Evolutionary conservation across 2,797 vertebrate species (phyloP), one percentile per base, ranked within the genome.

Genomic region (Masticophis lateralis): DNA sequence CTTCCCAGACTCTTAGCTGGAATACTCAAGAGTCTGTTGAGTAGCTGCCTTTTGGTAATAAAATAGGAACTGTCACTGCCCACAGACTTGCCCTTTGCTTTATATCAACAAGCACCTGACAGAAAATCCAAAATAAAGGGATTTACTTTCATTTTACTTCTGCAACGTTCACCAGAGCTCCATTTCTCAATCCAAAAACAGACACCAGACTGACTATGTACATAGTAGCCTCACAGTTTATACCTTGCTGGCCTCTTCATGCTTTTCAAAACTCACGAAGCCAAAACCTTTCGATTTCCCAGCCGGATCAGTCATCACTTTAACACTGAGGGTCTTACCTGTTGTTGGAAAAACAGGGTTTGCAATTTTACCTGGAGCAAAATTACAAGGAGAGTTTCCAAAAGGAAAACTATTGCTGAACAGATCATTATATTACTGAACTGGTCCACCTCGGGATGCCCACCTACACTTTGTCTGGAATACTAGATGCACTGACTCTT

Each of bases 261-360:
- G 99, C 95, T 99, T 99, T 98, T 99, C 99, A 51, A 99, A 99
- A 97, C 99, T 99, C 94, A 99, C 99, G 93, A 99, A 99, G 95
- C 99, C 99, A 97, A 99, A 99, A 92, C 99, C 99, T 98, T 99
- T 99, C 94, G 99, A 99, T 97, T 99, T 99, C 92, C 99, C 99
- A 37, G 98, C 98, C 95, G 98, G 98, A 94, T 99, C 99, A 87
- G 98, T 99, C 99, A 99, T 99, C 96, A 99, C 99, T 97, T 99
- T 99, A 94, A 99, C 99, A 63, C 99, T 99, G 94, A 99, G 98
- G 53, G 99, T 99, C 98, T 99, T 99, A 97, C 99, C 99, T 99
- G 96, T 97, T 94, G 96, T 92, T 97, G 96, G 16, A 98, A 94
- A 94, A 89, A 97, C 14, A 95, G 91, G 92, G 89, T 97, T 96